A percentile compares a stretch with the other conserved stretches of the same genome.
Conservation (phyloP, 1,140 invertebrate genomes). For the honey bee (Apis mellifera) region DNA sequence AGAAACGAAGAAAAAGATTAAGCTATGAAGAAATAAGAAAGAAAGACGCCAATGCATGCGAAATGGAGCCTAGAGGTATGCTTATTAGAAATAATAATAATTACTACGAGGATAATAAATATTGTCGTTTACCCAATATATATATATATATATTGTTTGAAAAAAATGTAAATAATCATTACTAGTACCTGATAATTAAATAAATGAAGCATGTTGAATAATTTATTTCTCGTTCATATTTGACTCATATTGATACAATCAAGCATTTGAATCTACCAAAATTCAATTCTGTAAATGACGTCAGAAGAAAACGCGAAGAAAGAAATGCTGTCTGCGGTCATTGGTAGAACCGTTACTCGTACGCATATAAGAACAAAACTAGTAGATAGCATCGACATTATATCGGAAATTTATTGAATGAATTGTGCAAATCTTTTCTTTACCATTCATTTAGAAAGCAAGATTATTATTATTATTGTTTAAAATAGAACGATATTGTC, state of each 20-base stretch:
- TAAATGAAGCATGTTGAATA: slow-evolving; percentile 16
- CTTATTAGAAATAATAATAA: slow-evolving; percentile 68
- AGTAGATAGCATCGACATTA: neutral
- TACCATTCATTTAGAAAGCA: no score
- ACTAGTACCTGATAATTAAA: slow-evolving; percentile 46
- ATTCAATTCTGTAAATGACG: neutral
- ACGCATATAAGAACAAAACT: neutral
- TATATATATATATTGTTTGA: slow-evolving; percentile 4
- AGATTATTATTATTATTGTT: neutral
- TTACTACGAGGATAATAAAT: slow-evolving; percentile 56
- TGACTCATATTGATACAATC: neutral
- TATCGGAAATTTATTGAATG: neutral
- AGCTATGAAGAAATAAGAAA: slow-evolving; percentile 27
- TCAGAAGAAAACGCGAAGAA: neutral
- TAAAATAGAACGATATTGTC: neutral
- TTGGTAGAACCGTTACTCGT: slow-evolving; percentile 20
- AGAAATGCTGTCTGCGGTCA: slow-evolving; percentile 6
- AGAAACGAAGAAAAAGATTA: neutral
- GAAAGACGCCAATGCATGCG: slow-evolving; percentile 25
- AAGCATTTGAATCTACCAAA: neutral
- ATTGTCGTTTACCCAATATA: slow-evolving; percentile 37
- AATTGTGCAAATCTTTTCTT: neutral
- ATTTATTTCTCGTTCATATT: slow-evolving; percentile 3
- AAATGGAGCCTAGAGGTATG: slow-evolving; percentile 42
- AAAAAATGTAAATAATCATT: slow-evolving; percentile 20